Conservation (phyloP, 2,888 invertebrate genomes). For the Apamea crenata region DNA sequence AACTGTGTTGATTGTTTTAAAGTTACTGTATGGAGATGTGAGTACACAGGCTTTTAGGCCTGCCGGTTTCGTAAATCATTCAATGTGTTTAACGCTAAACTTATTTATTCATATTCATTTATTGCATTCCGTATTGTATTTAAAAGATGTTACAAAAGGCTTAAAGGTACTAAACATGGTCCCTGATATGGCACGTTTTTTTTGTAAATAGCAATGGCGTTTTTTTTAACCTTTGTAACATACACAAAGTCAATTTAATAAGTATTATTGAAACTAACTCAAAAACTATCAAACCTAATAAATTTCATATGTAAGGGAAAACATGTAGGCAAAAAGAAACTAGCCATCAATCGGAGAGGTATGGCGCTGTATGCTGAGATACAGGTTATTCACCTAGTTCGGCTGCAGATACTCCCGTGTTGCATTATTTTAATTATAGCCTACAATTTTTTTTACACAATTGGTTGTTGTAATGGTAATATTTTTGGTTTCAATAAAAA, state of each 20-base stretch:
- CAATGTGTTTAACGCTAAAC: background rate
- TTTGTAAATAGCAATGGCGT: too few species aligned
- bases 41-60: background rate
- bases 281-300: background rate
- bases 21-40: background rate
- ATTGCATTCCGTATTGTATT: background rate
- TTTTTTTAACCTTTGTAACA: too few species aligned
- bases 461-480: background rate
- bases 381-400: background rate
- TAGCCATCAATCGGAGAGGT: background rate
- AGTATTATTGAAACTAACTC: too few species aligned
- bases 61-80: background rate
- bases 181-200: too few species aligned
- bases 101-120: background rate
- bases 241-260: too few species aligned
- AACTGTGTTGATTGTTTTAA: background rate
- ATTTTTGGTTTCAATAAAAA: background rate
- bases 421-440: background rate
- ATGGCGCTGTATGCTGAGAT: background rate
- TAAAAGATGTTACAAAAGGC: background rate
- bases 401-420: background rate
- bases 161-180: too few species aligned
- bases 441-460: background rate
- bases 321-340: background rate
- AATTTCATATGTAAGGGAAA: background rate